Conservation (phyloP, 2,888 invertebrate genomes). For the Chrysolina haemoptera region DNA sequence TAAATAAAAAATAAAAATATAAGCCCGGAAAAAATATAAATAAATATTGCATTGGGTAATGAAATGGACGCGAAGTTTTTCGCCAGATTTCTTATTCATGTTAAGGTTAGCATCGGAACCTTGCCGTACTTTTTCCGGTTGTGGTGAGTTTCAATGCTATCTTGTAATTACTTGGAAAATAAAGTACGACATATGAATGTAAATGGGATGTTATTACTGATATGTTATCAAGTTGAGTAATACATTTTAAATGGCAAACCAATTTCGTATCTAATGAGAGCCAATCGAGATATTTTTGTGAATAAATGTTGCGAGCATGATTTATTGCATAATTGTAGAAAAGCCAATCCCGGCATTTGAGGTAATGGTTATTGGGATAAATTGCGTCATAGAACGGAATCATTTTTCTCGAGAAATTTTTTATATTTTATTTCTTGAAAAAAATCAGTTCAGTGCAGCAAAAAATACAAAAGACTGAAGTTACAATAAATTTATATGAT, state of each 20-base stretch:
- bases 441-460: too few relatives aligned
- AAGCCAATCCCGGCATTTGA: too few relatives aligned
- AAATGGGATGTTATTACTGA: neutral
- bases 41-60: neutral
- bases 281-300: neutral
- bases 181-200: neutral
- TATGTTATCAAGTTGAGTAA: neutral
- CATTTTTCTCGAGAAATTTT: too few relatives aligned
- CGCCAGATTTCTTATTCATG: conserved; percentile 2
- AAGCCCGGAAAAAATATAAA: neutral
- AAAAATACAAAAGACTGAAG: too few relatives aligned
- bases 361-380: too few relatives aligned
- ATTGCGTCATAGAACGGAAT: too few relatives aligned
- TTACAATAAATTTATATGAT: too few relatives aligned
- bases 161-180: neutral
- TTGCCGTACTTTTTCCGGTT: conserved; percentile 7
- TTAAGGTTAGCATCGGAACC: conserved; percentile 21
- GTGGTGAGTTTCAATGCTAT: conserved; percentile 20
- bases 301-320: neutral
- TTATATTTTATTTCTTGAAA: too few relatives aligned
- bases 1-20: too few relatives aligned
- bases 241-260: neutral
- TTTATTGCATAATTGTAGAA: neutral
- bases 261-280: neutral
- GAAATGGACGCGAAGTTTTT: conserved; percentile 9